Evolutionary conservation across 2,797 vertebrate species (phyloP).

Genomic region (Poeciliopsis presidionis): DNA sequence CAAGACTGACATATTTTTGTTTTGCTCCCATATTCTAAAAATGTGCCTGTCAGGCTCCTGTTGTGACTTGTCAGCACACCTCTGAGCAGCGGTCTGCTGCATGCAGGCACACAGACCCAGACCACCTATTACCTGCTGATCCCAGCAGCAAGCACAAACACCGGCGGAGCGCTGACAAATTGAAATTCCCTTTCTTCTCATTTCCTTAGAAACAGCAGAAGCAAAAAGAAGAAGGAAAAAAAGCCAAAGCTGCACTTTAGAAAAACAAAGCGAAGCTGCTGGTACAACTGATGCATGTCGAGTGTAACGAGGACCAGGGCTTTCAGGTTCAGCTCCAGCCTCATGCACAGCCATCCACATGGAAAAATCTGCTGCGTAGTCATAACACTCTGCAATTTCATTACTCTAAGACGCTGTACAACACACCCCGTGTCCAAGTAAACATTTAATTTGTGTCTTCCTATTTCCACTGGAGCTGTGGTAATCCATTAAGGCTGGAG

Average conservation of each 20-base stretch:
- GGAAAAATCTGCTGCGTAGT: conserved; percentile 34
- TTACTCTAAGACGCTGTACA: conserved; percentile 26
- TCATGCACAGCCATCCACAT: conserved; percentile 41
- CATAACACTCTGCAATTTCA: conserved; percentile 20
- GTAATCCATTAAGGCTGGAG: conserved; percentile 42
- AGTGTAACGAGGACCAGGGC: conserved; percentile 25
- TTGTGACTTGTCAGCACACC: conserved; percentile 15
- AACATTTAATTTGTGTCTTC: conserved; percentile 58
- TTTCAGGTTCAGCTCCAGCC: conserved; percentile 38
- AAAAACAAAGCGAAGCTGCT: conserved; percentile 22
- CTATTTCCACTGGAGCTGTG: conserved; percentile 38
- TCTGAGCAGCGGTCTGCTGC: conserved; percentile 6
- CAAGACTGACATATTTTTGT: conserved; percentile 40
- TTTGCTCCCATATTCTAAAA: conserved; percentile 33
- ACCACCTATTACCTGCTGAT: conserved; percentile 18
- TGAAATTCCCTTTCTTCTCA: conserved; percentile 32
- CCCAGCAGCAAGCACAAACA: conserved; percentile 26
- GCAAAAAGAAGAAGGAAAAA: conserved; percentile 24
- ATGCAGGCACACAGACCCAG: background rate
- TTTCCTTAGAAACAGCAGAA: conserved; percentile 29
- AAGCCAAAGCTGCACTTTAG: conserved; percentile 14
- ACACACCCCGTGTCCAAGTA: conserved; percentile 32
- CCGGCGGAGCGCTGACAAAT: conserved; percentile 20
- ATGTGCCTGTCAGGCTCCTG: conserved; percentile 27
- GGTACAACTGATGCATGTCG: conserved; percentile 4